Conservation (phyloP, 2,888 invertebrate genomes). For the Baccha elongata region DNA sequence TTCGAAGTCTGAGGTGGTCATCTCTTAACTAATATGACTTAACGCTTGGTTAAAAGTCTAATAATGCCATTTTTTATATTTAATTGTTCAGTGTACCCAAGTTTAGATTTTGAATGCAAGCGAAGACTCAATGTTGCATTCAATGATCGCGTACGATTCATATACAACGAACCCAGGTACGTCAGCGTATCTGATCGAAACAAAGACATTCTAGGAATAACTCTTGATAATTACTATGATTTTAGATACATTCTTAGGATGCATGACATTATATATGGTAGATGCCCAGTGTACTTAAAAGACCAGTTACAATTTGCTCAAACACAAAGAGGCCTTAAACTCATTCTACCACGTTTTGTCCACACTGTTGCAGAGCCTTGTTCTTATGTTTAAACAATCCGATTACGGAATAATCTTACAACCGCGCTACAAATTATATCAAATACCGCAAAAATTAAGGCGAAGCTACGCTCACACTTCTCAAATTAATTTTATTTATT, state of each 20-base stretch:
- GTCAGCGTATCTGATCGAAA: background rate
- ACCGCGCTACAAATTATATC: background rate
- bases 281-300: background rate
- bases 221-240: background rate
- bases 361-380: background rate
- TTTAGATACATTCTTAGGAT: background rate
- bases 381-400: background rate
- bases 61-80: conserved; percentile 2
- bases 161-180: background rate
- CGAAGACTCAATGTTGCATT: background rate
- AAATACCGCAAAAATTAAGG: background rate
- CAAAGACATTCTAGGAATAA: background rate
- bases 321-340: background rate
- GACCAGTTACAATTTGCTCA: background rate
- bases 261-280: background rate
- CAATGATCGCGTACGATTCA: background rate
- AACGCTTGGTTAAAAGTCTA: background rate
- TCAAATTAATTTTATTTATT: no score
- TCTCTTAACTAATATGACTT: background rate
- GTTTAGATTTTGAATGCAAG: background rate
- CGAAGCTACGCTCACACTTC: no score
- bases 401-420: background rate
- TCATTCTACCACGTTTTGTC: background rate
- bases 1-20: no score
- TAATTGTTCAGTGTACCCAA: background rate